Base-by-base conservation (phyloP, 2,113 vertebrate genomes). In the Phrynocephalus versicolor region DNA sequence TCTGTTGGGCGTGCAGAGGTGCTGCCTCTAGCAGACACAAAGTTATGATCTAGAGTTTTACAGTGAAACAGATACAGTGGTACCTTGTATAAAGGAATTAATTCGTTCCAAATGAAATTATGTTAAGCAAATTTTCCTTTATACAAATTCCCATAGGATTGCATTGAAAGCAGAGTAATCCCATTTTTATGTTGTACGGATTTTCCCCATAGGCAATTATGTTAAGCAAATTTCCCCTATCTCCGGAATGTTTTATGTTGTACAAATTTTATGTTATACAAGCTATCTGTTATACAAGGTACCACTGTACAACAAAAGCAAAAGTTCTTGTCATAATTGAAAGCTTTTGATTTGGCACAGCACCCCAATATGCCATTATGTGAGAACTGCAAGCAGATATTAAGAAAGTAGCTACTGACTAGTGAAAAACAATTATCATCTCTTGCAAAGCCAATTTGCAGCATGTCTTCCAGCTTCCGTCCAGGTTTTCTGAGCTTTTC, bases 371-470 rank as follows among this genome's bases (percentile, higher is more conserved):
- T 10, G n/a, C 27, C 16, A 81, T 37, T 70, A 45, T 55, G 19
- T 1, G 85, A 69, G 13, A 91, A 82, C 0, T 1, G 64, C 33
- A 9, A 27, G 0, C 13, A 87, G 88, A 27, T 10, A 73, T 67
- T 3, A 30, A 9, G 84, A 85, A 18, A 60, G 57, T 62, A 51
- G 45, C 4, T 73, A 79, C 84, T 86, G 73, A 89, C 76, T 27
- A 55, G 2, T 41, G 58, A n/a, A n/a, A 87, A 67, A 39, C 84
- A 55, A 23, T n/a, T 0, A 60, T 9, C 1, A 21, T 14, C 3
- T 58, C 12, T 30, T 58, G 55, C 30, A 84, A 90, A 88, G 82
- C 75, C 39, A 79, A 80, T 14, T 83, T 18, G 62, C 9, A 51
- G 2, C 0, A 0, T 35, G 33, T 41, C 84, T 90, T 73, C 27